Conservation (phyloP, 2,113 vertebrate genomes). For the Cercocebus atys region DNA sequence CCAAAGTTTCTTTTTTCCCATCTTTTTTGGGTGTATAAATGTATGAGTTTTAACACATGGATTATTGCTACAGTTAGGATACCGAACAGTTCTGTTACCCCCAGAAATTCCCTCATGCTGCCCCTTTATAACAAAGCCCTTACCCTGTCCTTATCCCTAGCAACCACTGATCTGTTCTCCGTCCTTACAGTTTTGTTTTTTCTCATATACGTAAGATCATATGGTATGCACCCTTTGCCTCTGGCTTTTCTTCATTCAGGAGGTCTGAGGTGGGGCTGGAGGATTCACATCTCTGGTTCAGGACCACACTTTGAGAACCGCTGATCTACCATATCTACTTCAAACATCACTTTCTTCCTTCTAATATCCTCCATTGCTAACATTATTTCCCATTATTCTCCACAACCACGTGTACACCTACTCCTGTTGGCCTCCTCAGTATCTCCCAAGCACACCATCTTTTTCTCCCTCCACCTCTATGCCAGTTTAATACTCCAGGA, state of each 20-base stretch:
- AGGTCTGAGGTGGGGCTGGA: neutral
- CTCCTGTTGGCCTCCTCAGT: neutral
- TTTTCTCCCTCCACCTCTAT: too few relatives aligned
- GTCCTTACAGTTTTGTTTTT: too few relatives aligned
- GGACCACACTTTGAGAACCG: neutral
- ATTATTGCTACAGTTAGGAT: too few relatives aligned
- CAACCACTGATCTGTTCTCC: too few relatives aligned
- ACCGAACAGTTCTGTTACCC: too few relatives aligned
- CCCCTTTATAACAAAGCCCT: too few relatives aligned
- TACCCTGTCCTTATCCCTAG: too few relatives aligned
- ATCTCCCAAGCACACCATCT: neutral
- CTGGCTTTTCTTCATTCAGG: neutral
- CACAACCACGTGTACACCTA: neutral
- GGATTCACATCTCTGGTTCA: neutral
- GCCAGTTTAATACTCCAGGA: neutral
- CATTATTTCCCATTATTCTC: neutral
- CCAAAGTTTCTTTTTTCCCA: neutral
- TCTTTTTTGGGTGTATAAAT: too few relatives aligned
- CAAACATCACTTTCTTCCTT: neutral
- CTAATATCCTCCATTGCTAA: neutral
- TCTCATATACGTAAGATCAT: too few relatives aligned
- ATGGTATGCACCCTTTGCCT: too few relatives aligned
- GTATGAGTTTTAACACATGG: too few relatives aligned
- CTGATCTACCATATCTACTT: neutral
- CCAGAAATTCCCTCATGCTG: too few relatives aligned